phyloP scores from a whole-genome alignment of 2,113 vertebrate species.

The Hylia prasina region DNA sequence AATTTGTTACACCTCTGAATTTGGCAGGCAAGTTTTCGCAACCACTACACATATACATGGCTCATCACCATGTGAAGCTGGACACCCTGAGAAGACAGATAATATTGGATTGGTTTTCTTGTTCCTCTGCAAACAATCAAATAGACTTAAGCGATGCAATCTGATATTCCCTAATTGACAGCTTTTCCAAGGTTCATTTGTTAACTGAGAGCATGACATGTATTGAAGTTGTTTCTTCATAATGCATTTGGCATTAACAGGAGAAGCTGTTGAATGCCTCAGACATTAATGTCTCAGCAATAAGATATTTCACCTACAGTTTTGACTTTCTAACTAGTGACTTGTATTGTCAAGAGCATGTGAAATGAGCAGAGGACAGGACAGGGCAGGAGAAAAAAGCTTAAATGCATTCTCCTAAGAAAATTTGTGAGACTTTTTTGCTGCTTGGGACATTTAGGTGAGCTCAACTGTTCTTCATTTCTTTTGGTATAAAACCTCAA shows the following conservation, averaged over 20 bases:
- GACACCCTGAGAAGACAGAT: background rate
- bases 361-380: background rate
- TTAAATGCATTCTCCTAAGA: background rate
- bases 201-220: conserved; percentile 38
- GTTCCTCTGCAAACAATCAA: background rate
- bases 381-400: background rate
- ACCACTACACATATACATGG: background rate
- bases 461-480: background rate
- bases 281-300: background rate
- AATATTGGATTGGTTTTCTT: background rate
- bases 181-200: conserved; percentile 53
- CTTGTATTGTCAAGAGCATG: background rate
- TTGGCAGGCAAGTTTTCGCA: background rate
- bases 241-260: conserved; percentile 44
- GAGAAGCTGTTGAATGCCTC: background rate
- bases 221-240: conserved; percentile 50
- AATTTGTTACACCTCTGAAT: background rate
- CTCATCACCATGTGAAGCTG: background rate
- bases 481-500: background rate
- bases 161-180: conserved; percentile 39
- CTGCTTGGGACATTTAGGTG: background rate
- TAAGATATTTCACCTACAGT: background rate
- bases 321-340: background rate
- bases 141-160: background rate
- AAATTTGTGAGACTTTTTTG: background rate